A percentile compares a stretch with the other conserved stretches of the same genome.
These are phyloP conservation scores for Himalopsyche anomala DNA, from an alignment of 2,888 invertebrate species.

Conservation along the genomic window DNA sequence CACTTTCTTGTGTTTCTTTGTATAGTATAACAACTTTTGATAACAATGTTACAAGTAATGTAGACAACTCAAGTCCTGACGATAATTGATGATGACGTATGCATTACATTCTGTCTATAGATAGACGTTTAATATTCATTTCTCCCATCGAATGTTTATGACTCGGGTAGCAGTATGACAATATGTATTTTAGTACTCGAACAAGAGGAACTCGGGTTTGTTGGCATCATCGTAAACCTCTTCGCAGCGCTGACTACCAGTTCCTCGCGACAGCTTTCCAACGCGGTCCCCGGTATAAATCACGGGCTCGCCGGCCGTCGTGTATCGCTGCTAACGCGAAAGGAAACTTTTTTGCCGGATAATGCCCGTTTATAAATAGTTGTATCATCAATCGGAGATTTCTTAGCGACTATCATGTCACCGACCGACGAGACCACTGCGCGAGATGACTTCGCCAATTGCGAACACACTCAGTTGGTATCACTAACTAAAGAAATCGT, in stretches of 20 bases:
- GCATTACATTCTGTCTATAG: too few species aligned
- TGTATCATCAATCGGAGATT: constrained; percentile 57
- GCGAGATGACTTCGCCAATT: neutral
- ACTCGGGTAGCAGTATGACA: neutral
- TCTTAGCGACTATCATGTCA: constrained; percentile 44
- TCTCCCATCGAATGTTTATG: neutral
- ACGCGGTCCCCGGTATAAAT: constrained; percentile 50
- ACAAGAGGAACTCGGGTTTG: constrained; percentile 44
- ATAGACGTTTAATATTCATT: neutral
- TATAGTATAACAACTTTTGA: too few species aligned
- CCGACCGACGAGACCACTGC: constrained; percentile 2
- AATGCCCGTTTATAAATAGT: constrained; percentile 51
- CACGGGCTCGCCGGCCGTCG: neutral
- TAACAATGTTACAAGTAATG: too few species aligned
- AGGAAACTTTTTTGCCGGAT: constrained; percentile 46
- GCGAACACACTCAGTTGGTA: neutral
- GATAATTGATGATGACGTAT: too few species aligned
- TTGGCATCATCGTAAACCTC: constrained; percentile 56
- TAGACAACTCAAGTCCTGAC: too few species aligned
- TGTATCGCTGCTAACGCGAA: neutral
- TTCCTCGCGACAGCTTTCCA: constrained; percentile 55
- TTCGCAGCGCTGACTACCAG: constrained; percentile 52
- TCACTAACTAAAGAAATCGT: neutral
- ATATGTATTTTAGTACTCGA: constrained; percentile 18
- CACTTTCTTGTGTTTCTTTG: too few species aligned